Base-by-base conservation (phyloP, 2,888 invertebrate genomes). In the Notodonta dromedarius region DNA sequence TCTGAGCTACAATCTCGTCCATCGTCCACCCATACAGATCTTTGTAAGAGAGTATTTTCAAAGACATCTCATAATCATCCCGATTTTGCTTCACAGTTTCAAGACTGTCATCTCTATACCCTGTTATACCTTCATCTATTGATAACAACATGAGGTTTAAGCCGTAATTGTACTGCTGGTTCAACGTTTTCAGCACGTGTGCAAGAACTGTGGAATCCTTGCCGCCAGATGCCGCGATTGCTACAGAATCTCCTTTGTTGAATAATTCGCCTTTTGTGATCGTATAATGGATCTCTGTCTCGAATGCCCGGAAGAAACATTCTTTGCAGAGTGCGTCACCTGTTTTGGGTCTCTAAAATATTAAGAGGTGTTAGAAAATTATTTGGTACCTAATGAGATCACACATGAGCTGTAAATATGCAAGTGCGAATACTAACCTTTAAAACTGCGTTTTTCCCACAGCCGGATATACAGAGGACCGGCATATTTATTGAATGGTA, bases 11-110 rank as follows among this genome's bases (percentile, higher is more conserved):
- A 86, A 99, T 99, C 79, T 97, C 97, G 93, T 99, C 99, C 99
- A 99, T 99, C 5, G 99, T 99, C 99, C 99, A 99, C 0, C 99
- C 99, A 93, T 99, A 99, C 5, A 99, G 93, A 77, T 99, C 98
- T 92, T 99, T 97, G 83, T 99, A 99, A 0, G 99, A 99, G 8
- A 99, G 94, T 66, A 99, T 98, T 93, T 98, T 98, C 51, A 99
- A 91, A 0, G 98, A 97, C 93, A 99, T 96, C 76, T 96, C 95
- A 93, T 99, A 99, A 86, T 99, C 98, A 77, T 97, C 96, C 61
- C 97, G 95, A 85, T 99, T 99, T 83, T 97, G 95, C 85, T 99
- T 98, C 0, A 99, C 99, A 1, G 99, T 99, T 91, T 99, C 97
- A 60, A 99, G 94, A 85, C 99, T 99, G 86, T 99, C 99, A 88